A percentile compares a stretch with the other conserved stretches of the same genome.
phyloP scores from a whole-genome alignment of 2,888 invertebrate species.

The Halictus quadricinctus region DNA sequence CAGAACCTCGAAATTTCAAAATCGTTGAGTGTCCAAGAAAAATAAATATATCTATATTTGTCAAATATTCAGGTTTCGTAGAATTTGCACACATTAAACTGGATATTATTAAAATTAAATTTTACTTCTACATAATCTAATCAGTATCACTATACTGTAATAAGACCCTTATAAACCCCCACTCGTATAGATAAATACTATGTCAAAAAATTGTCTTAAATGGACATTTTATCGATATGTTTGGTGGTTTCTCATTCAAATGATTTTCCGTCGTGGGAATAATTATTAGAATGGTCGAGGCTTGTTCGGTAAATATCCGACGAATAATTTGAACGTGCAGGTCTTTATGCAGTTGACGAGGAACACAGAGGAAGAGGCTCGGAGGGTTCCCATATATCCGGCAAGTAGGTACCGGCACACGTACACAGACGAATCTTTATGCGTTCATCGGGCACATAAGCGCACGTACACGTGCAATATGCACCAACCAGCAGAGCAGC shows the following conservation, averaged over 20 bases:
- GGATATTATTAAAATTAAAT: too few relatives aligned
- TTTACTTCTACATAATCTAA: too few relatives aligned
- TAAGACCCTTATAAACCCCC: neutral
- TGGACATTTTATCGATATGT: neutral
- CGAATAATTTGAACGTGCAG: neutral
- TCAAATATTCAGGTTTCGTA: too few relatives aligned
- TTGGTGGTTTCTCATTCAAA: neutral
- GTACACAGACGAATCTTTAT: slow-evolving; percentile 45
- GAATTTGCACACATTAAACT: too few relatives aligned
- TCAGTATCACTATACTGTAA: too few relatives aligned
- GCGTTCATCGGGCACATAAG: slow-evolving; percentile 30
- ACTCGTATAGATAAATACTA: neutral
- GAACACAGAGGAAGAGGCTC: neutral
- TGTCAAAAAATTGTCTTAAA: neutral
- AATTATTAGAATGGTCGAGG: neutral
- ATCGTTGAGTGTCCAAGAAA: too few relatives aligned
- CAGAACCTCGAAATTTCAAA: too few relatives aligned
- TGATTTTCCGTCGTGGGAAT: neutral
- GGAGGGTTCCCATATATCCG: slow-evolving; percentile 13
- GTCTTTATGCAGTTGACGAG: slow-evolving; percentile 19
- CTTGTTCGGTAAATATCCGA: slow-evolving; percentile 14
- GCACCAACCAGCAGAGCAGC: slow-evolving; percentile 32
- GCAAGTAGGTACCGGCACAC: slow-evolving; percentile 21
- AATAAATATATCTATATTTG: too few relatives aligned
- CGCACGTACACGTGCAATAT: slow-evolving; percentile 58